Base-by-base conservation (phyloP, 2,113 vertebrate species). In the Limnothrissa miodon region DNA sequence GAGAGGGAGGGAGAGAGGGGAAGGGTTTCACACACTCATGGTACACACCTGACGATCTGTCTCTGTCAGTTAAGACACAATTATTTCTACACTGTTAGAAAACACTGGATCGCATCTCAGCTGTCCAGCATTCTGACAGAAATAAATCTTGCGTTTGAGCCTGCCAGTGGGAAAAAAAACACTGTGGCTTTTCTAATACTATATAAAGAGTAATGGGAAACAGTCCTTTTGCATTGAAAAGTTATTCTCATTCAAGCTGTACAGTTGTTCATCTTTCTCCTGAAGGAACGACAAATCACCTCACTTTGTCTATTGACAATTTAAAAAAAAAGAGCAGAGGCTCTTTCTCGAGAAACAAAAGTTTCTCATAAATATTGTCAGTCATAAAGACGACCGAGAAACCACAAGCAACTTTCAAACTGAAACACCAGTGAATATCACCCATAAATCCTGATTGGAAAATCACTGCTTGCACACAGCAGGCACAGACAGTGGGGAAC, bases 371-470 rank as follows among this genome's bases (percentile, higher is more conserved):
- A 74, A 74, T 74, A 33, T 36, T 39, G 66, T 74, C 66, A 74
- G 66, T 74, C 33, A 33, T 74, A 74, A 74, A 36, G 33, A 74
- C 10, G 33, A 29, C 66, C 66, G 5, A 36, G 25, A 74, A 29
- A 74, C 66, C 66, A 36, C 66, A 74, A 39, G 66, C 29, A 33
- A 74, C 66, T 74, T 29, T 25, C 59, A 29, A 66, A 66, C 25
- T 66, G n/a, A 74, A 29, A 4, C 66, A 39, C 21, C 62, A 83
- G 74, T 44, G 45, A 81, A 80, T 53, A 79, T 66, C 9, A 82
- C 82, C n/a, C 84, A 78, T 84, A 85, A 48, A 19, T 46, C 78
- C 78, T 85, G 51, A 82, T 82, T 88, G 85, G 87, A 88, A 89
- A 91, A 88, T 87, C 78, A 48, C 79, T 74, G 80, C 80, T 62